phyloP scores from a whole-genome alignment of 2,113 vertebrate species.

The Notarius lentiginosus region DNA sequence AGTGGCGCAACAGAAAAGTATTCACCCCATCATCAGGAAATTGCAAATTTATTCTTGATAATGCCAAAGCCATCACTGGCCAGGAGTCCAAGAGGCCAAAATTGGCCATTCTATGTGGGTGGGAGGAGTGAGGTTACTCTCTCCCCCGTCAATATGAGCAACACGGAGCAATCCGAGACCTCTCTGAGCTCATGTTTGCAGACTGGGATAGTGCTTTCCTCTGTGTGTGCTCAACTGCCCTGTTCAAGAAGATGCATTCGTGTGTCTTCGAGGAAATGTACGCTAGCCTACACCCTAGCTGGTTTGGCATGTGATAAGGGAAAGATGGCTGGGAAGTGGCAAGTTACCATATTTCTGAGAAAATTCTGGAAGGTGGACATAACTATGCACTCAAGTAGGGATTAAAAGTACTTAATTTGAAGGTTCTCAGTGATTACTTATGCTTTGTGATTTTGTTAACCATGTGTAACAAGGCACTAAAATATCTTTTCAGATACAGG shows the following conservation, averaged over 20 bases:
- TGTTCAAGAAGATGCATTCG: not conserved
- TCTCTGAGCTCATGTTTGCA: not conserved
- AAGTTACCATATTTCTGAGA: too few species aligned
- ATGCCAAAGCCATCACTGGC: not conserved
- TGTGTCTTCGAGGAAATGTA: not conserved
- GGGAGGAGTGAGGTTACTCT: not conserved
- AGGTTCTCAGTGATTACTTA: not conserved
- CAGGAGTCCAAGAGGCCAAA: not conserved
- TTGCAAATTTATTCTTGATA: not conserved
- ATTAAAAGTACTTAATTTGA: not conserved
- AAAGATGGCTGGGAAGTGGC: not conserved
- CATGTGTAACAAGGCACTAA: not conserved
- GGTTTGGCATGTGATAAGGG: not conserved
- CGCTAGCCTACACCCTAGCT: not conserved
- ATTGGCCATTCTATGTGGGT: not conserved
- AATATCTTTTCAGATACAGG: not conserved
- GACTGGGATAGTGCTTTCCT: not conserved
- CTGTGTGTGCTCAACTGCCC: not conserved
- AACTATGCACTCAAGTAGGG: too few species aligned
- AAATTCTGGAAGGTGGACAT: too few species aligned
- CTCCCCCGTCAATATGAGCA: not conserved
- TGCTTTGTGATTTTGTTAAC: not conserved
- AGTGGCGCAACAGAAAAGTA: not conserved
- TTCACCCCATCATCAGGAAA: not conserved
- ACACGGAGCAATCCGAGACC: not conserved